phyloP scores from a whole-genome alignment of 2,113 vertebrate genomes.

The Thamnophis sirtalis region DNA sequence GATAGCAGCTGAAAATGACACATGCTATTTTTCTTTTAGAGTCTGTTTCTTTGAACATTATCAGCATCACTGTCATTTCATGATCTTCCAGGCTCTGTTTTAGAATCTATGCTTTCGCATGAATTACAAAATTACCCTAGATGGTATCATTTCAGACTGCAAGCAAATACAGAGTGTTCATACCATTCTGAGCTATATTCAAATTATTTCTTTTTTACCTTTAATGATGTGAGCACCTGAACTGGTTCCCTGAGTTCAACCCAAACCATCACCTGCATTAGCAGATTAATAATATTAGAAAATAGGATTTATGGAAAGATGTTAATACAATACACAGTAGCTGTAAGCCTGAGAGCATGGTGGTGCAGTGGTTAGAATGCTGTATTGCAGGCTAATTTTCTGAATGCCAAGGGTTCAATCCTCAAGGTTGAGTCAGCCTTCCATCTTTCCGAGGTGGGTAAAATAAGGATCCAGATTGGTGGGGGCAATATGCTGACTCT shows the following conservation, averaged over 20 bases:
- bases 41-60: rapidly evolving
- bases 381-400: too few relatives aligned
- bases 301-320: background rate
- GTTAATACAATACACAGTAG: background rate
- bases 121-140: background rate
- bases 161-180: background rate
- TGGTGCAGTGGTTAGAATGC: too few relatives aligned
- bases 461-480: too few relatives aligned
- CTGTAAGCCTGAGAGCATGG: background rate
- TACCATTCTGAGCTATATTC: background rate
- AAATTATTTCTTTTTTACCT: background rate
- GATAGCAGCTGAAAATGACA: constrained; percentile 26
- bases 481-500: too few relatives aligned
- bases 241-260: background rate
- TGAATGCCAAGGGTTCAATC: too few relatives aligned
- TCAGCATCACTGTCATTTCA: background rate
- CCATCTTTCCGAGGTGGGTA: too few relatives aligned
- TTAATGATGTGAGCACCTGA: background rate
- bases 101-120: background rate
- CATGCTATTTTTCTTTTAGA: background rate
- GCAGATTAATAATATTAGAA: background rate
- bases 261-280: background rate
- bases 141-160: background rate
- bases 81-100: constrained; percentile 10
- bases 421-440: too few relatives aligned